Evolutionary conservation across 1,140 invertebrate genomes (phyloP).

Genomic region (Stenopsyche tienmushanensis): DNA sequence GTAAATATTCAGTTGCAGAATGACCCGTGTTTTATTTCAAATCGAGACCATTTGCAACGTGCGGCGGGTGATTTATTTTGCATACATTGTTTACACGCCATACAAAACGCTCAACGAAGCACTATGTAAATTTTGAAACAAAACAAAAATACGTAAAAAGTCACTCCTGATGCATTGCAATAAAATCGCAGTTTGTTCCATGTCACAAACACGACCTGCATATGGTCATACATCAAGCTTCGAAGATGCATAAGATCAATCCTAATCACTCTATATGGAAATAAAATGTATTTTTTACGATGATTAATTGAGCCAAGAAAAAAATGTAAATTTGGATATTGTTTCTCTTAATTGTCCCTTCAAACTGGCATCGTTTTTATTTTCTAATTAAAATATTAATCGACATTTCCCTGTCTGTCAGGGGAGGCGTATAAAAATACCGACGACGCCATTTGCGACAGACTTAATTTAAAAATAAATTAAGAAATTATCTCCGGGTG

Average conservation of each 20-base stretch:
- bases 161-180: slow-evolving; percentile 7
- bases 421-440: not conserved
- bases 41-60: slow-evolving; percentile 38
- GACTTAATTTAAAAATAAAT: slow-evolving; percentile 26
- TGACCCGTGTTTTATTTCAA: slow-evolving; percentile 21
- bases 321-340: not conserved
- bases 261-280: too few relatives aligned
- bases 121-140: slow-evolving; percentile 38
- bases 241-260: too few relatives aligned
- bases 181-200: slow-evolving; percentile 1
- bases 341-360: too few relatives aligned
- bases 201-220: not conserved
- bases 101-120: slow-evolving; percentile 34
- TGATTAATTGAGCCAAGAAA: too few relatives aligned
- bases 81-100: slow-evolving; percentile 41
- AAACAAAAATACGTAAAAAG: slow-evolving; percentile 21
- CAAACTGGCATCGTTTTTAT: not conserved
- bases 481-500: slow-evolving; percentile 23
- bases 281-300: too few relatives aligned
- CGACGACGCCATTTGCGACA: not conserved
- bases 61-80: slow-evolving; percentile 39
- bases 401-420: too few relatives aligned
- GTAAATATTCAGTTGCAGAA: not conserved
- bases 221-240: too few relatives aligned
- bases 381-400: not conserved